A percentile compares a stretch with the other conserved stretches of the same genome.
Conservation (phyloP, 1,140 invertebrate species). For the Bombus huntii region DNA sequence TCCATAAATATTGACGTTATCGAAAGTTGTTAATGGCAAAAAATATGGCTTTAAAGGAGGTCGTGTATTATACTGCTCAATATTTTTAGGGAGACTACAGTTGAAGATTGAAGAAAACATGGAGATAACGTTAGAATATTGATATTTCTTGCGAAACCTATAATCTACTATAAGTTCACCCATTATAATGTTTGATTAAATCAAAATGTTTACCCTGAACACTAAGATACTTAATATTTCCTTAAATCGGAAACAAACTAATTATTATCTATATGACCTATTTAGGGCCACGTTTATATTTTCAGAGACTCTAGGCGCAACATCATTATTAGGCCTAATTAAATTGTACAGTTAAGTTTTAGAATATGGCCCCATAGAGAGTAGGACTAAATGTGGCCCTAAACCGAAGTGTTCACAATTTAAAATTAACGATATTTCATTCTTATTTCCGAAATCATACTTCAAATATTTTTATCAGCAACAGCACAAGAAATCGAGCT, state of each 20-base stretch:
- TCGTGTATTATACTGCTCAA: neutral
- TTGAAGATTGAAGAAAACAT: neutral
- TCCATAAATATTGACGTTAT: slow-evolving; percentile 46
- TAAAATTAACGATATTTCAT: neutral
- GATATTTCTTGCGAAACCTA: neutral
- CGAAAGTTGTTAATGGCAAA: neutral
- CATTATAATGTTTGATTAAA: neutral
- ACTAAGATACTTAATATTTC: neutral
- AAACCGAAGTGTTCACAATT: neutral
- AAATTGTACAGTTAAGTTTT: too few species aligned
- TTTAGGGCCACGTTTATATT: too few species aligned
- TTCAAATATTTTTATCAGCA: neutral
- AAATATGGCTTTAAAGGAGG: neutral
- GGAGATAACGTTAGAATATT: neutral
- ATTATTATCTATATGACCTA: too few species aligned
- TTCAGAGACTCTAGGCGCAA: too few species aligned
- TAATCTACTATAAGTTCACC: too few species aligned
- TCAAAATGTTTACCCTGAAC: neutral
- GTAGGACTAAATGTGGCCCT: too few species aligned
- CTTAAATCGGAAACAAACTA: neutral
- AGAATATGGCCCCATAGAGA: too few species aligned
- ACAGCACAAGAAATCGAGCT: neutral
- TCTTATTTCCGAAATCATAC: neutral
- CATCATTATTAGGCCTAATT: too few species aligned
- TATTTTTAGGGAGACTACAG: neutral